Evolutionary conservation across 1,140 invertebrate species (phyloP).

Genomic region (Daktulosphaira vitifoliae): DNA sequence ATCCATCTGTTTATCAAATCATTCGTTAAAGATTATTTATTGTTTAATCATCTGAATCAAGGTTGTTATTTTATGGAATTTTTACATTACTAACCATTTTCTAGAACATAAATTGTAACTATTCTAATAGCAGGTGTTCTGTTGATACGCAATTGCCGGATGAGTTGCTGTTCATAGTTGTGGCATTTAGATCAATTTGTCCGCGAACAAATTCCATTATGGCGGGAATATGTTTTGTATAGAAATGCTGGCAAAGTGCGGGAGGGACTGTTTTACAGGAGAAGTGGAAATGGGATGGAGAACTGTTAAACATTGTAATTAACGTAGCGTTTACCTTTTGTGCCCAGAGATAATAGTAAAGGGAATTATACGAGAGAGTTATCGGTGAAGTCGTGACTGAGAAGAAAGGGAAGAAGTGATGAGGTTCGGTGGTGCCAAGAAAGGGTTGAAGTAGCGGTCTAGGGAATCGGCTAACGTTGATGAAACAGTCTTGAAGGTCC

Average conservation of each 20-base stretch:
- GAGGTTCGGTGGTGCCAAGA: slow-evolving; percentile 11
- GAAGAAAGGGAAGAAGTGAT: background rate
- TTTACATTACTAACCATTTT: too few species aligned
- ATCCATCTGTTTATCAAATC: too few species aligned
- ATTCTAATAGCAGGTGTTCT: too few species aligned
- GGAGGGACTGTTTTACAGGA: background rate
- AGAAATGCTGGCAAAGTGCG: slow-evolving; percentile 14
- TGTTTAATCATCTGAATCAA: too few species aligned
- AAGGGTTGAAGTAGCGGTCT: slow-evolving; percentile 22
- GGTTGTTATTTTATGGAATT: too few species aligned
- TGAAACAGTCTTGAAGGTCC: slow-evolving; percentile 32
- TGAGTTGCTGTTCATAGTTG: too few species aligned
- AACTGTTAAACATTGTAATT: slow-evolving; percentile 33
- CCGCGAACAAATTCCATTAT: slow-evolving; percentile 22
- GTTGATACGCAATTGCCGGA: too few species aligned
- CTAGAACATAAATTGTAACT: too few species aligned
- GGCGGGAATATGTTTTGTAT: slow-evolving; percentile 9
- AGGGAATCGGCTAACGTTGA: slow-evolving; percentile 30
- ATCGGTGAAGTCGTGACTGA: slow-evolving; percentile 14
- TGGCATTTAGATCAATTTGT: slow-evolving; percentile 3
- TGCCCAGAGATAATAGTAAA: slow-evolving; percentile 30
- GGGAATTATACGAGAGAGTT: slow-evolving; percentile 35
- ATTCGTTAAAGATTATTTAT: too few species aligned
- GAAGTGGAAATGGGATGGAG: background rate
- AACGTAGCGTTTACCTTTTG: slow-evolving; percentile 34